Base-by-base conservation (phyloP, 2,113 vertebrate species). In the Hystrix brachyura region DNA sequence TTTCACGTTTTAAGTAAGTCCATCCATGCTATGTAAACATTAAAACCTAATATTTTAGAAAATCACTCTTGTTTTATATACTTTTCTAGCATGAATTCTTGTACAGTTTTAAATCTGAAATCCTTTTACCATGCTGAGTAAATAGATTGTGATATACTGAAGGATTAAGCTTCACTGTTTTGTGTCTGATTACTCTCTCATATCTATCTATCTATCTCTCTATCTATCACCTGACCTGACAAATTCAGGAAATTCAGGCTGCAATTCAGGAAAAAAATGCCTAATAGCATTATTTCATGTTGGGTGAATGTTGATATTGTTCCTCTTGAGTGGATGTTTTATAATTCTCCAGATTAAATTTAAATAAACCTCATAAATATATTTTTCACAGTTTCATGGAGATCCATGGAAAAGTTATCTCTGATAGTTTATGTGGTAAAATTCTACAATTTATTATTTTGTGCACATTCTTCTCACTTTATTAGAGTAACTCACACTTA, bases 71-170 rank as follows among this genome's bases (percentile, higher is more conserved):
- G 98, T 98, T 99, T 98, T 99, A 98, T 98, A 98, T 99, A 99
- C 98, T 98, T 99, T 99, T 99, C 98, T 98, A 99, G 98, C 98
- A 98, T 98, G 98, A 97, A 97, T 99, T 99, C 98, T 98, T 99
- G 98, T 99, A 99, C 99, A 99, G 38, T 99, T 99, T 99, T 99
- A 99, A 94, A 76, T 98, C 98, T 98, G 98, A 99, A 99, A 99
- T 99, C 99, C 99, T 99, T 99, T 99, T 99, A 99, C 99, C 99
- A 99, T 99, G 99, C 99, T 99, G 99, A 99, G 99, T 99, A 99
- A 99, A 99, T 99, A 99, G 99, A 99, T 99, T 99, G 99, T 98
- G 99, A 99, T 99, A 99, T 99, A 99, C 98, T 98, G 98, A 98
- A 99, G 99, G 99, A 99, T 99, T 99, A 99, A 98, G 98, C 99